These are phyloP conservation scores for Seira musarum DNA, from an alignment of 2,888 invertebrate genomes.

Conservation along the genomic window DNA sequence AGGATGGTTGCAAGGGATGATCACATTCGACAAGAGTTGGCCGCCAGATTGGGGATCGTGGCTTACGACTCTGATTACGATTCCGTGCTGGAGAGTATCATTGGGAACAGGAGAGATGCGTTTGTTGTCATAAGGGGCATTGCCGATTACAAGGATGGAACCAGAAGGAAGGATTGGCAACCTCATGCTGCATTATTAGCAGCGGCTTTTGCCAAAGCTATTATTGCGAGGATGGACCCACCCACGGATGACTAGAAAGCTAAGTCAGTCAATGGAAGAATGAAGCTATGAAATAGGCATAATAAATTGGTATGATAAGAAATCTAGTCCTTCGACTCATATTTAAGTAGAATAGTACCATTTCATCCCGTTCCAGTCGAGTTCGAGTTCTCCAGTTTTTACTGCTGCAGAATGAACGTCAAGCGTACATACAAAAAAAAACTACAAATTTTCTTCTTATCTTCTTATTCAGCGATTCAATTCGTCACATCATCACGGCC, in stretches of 20 bases:
- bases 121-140: slow-evolving; percentile 82
- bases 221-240: slow-evolving; percentile 87
- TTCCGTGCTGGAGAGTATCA: slow-evolving; percentile 92
- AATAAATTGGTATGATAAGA: no score
- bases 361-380: no score
- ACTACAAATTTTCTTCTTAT: no score
- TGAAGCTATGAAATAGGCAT: no score
- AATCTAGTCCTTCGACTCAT: no score
- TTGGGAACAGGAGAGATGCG: slow-evolving; percentile 94
- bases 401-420: no score
- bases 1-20: slow-evolving; percentile 85
- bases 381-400: no score
- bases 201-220: slow-evolving; percentile 92
- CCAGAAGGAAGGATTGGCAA: slow-evolving; percentile 95
- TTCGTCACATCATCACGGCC: no score
- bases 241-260: slow-evolving; percentile 80
- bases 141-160: slow-evolving; percentile 95
- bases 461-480: no score
- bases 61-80: slow-evolving; percentile 97
- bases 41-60: slow-evolving; percentile 84
- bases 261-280: no score
- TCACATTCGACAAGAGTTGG: slow-evolving; percentile 87
- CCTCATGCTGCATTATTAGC: slow-evolving; percentile 93
- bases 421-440: no score
- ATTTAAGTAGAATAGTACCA: no score